Percentiles rank a stretch among this genome's conserved stretches.
Conservation (phyloP, 2,797 vertebrate genomes). For the Percopsis omiscomaycus region DNA sequence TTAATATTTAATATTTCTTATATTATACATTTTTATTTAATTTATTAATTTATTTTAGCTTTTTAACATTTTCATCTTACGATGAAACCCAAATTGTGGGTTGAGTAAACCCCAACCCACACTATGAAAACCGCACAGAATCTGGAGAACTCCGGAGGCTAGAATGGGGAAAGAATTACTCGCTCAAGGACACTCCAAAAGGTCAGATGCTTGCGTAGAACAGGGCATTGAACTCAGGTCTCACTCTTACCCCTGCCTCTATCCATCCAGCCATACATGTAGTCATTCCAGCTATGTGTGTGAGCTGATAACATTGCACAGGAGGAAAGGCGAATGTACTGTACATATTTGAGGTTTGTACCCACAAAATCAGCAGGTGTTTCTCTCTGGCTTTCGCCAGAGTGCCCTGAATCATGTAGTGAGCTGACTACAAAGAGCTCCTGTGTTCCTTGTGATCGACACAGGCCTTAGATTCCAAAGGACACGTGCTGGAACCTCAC, state of each 20-base stretch:
- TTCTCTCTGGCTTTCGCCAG: constrained; percentile 40
- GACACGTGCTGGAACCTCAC: constrained; percentile 17
- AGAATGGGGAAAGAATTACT: no score
- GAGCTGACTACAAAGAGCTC: constrained; percentile 16
- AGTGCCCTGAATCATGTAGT: constrained; percentile 29
- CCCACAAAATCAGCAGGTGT: constrained; percentile 37
- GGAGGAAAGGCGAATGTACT: background rate
- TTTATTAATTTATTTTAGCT: background rate
- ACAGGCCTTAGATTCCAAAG: constrained; percentile 14
- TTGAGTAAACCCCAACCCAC: no score
- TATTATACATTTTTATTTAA: no score
- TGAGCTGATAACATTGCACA: constrained; percentile 8
- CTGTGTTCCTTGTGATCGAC: constrained; percentile 15
- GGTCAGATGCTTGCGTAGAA: background rate
- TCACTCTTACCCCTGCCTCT: background rate
- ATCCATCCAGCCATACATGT: background rate
- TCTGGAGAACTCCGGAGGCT: no score
- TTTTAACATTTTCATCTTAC: no score
- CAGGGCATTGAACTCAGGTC: background rate
- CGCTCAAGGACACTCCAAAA: no score
- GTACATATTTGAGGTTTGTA: constrained; percentile 29
- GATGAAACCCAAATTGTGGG: no score
- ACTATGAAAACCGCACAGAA: no score
- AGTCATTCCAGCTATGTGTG: constrained; percentile 7
- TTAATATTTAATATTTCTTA: no score